Evolutionary conservation across 64 coral and sea anemone genomes (phyloP).

Genomic region (Montipora efflorescens): DNA sequence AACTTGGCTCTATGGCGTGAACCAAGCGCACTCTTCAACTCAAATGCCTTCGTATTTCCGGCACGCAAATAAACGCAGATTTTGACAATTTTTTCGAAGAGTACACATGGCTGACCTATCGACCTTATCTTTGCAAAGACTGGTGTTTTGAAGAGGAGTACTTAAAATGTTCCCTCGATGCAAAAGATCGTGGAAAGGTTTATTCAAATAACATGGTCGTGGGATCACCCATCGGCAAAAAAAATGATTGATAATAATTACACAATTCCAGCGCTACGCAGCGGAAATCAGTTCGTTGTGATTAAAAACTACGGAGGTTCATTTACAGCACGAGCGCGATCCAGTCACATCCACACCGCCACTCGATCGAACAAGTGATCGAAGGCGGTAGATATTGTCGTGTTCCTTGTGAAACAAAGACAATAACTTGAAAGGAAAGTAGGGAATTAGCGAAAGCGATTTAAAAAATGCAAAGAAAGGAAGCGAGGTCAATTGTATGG

Average conservation of each 20-base stretch:
- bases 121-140: conserved; percentile 74
- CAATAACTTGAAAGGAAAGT: conserved; percentile 8
- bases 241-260: neutral
- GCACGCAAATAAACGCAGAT: conserved; percentile 79
- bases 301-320: conserved; percentile 83
- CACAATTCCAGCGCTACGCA: conserved; percentile 29
- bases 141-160: conserved; percentile 68
- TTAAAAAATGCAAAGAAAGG: neutral
- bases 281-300: conserved; percentile 62
- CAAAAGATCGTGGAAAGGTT: conserved; percentile 3
- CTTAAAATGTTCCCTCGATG: conserved; percentile 41
- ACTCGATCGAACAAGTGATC: neutral
- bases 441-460: conserved; percentile 2
- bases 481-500: neutral
- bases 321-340: conserved; percentile 56
- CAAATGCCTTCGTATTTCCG: conserved; percentile 74
- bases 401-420: conserved; percentile 14
- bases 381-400: neutral
- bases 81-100: conserved; percentile 69
- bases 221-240: neutral
- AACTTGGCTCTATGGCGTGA: conserved; percentile 72
- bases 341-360: conserved; percentile 7
- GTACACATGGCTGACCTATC: conserved; percentile 93
- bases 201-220: neutral
- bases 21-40: conserved; percentile 34